These are phyloP conservation scores for Crotophaga sulcirostris DNA, from an alignment of 2,113 vertebrate genomes.

Conservation along the genomic window DNA sequence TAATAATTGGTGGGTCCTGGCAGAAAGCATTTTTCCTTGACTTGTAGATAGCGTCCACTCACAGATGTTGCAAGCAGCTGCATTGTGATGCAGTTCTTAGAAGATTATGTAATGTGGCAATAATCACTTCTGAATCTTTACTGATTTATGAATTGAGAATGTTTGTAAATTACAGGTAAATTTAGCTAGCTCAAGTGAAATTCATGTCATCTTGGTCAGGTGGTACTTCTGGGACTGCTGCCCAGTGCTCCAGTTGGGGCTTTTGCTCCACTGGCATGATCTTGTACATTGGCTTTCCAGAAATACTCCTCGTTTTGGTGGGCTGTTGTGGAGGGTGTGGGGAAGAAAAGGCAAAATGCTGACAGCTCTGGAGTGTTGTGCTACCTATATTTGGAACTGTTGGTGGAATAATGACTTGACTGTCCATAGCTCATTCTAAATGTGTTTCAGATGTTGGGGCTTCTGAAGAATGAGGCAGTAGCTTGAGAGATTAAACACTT, in stretches of 20 bases:
- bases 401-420: background rate
- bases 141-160: conserved; percentile 47
- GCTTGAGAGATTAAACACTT: background rate
- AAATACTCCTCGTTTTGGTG: background rate
- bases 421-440: background rate
- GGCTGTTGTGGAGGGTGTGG: background rate
- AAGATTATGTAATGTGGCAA: conserved; percentile 25
- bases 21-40: conserved; percentile 14
- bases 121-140: conserved; percentile 33
- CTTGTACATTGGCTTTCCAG: background rate
- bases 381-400: background rate
- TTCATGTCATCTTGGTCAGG: background rate
- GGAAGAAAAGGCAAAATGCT: background rate
- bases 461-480: background rate
- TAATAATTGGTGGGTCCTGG: background rate
- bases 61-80: conserved; percentile 46
- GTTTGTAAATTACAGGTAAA: conserved; percentile 20
- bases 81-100: conserved; percentile 33
- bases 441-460: background rate
- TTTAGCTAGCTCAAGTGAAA: background rate
- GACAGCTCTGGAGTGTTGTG: background rate
- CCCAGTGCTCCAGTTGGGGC: background rate
- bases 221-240: background rate
- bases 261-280: background rate
- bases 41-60: background rate